These are phyloP conservation scores for Seriola dumerili DNA, from an alignment of 2,113 vertebrate species.

Conservation along the genomic window DNA sequence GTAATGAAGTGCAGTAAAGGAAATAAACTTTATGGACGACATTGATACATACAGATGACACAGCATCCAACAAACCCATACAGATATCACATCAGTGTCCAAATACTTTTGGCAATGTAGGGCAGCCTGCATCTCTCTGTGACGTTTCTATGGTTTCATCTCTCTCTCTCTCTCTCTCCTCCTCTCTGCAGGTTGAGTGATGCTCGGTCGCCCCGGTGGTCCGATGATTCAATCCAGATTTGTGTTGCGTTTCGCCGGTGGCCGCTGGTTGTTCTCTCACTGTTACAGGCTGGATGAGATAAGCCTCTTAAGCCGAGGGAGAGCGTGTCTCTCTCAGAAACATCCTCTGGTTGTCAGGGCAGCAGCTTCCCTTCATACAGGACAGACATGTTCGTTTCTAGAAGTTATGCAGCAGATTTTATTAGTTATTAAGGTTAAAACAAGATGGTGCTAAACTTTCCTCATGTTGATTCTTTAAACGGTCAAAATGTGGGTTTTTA, in stretches of 20 bases:
- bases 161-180: constrained; percentile 17
- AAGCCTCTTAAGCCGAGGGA: constrained; percentile 65
- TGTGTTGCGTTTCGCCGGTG: constrained; percentile 39
- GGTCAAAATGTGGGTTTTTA: too few species aligned
- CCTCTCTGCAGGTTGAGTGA: constrained; percentile 22
- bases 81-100: background rate
- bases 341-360: constrained; percentile 23
- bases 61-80: too few species aligned
- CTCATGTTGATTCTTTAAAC: too few species aligned
- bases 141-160: constrained; percentile 60
- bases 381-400: background rate
- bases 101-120: constrained; percentile 18
- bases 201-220: constrained; percentile 29
- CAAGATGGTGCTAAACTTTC: too few species aligned
- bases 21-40: background rate
- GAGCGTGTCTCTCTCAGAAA: constrained; percentile 30
- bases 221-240: constrained; percentile 63
- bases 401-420: background rate
- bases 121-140: constrained; percentile 15
- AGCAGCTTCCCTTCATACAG: background rate
- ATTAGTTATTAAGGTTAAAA: background rate
- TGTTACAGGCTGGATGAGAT: constrained; percentile 58
- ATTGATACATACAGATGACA: background rate
- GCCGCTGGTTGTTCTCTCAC: constrained; percentile 56
- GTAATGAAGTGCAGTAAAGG: constrained; percentile 19